phyloP scores from a whole-genome alignment of 2,797 vertebrate species.

The Vireo griseus region DNA sequence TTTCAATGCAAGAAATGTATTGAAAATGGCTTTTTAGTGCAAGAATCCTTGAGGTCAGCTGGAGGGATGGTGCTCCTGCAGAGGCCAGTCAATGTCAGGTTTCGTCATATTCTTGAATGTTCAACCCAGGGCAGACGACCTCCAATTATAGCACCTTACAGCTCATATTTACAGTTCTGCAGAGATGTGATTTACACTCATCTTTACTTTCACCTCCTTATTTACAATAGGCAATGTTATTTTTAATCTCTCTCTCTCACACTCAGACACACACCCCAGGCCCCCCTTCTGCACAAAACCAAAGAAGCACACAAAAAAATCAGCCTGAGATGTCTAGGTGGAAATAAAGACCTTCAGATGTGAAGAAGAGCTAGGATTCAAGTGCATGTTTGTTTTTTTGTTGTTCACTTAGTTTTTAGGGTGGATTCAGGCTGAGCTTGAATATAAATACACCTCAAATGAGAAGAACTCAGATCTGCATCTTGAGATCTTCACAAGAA shows the following conservation, averaged over 20 bases:
- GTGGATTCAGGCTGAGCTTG: neutral
- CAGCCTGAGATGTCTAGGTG: neutral
- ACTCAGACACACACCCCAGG: too few relatives aligned
- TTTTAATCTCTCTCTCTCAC: neutral
- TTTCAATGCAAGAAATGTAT: neutral
- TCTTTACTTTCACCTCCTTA: neutral
- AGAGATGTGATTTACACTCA: neutral
- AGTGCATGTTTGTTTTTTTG: neutral
- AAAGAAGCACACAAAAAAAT: neutral
- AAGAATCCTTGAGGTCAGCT: neutral
- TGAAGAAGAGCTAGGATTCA: neutral
- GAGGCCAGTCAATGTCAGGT: neutral
- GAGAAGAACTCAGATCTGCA: neutral
- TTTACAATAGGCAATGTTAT: neutral
- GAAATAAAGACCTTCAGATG: neutral
- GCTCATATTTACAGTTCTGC: neutral
- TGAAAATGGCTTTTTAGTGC: neutral
- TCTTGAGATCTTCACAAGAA: conserved; percentile 14
- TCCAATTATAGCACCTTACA: neutral
- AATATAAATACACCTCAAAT: neutral
- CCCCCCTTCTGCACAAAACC: neutral
- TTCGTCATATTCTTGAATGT: neutral
- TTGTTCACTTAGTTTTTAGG: neutral
- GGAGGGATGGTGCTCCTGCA: neutral
- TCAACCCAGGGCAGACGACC: neutral